phyloP scores from a whole-genome alignment of 2,888 invertebrate species.

The Aspidapion aeneum region DNA sequence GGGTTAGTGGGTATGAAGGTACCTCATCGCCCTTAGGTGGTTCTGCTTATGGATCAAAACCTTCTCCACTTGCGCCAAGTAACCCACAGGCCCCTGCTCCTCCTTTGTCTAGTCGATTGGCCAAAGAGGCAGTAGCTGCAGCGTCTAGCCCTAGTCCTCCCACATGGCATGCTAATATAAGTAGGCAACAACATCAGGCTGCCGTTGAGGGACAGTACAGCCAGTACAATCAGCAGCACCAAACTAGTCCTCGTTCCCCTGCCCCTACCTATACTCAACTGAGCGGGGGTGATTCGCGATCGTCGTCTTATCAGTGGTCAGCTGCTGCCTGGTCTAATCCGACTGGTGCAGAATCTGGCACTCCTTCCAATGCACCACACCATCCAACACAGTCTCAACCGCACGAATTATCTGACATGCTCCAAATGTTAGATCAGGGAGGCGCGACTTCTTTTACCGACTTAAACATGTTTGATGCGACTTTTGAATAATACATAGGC shows the following conservation, averaged over 20 bases:
- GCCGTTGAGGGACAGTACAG: conserved; percentile 59
- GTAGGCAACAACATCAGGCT: no score
- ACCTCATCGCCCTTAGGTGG: conserved; percentile 69
- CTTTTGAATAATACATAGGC: conserved; percentile 64
- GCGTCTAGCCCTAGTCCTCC: no score
- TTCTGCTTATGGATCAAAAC: conserved; percentile 60
- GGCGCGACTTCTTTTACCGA: conserved; percentile 79
- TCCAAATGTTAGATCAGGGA: conserved; percentile 85
- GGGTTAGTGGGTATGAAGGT: conserved; percentile 70
- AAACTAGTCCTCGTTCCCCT: conserved; percentile 80
- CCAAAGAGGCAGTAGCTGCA: no score
- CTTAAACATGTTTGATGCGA: conserved; percentile 85
- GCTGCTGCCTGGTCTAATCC: conserved; percentile 56
- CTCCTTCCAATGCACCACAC: conserved; percentile 56
- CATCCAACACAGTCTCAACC: conserved; percentile 68
- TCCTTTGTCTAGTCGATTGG: no score
- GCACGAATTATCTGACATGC: conserved; percentile 88
- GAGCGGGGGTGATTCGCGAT: conserved; percentile 47
- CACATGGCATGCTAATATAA: no score
- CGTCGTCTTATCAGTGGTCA: conserved; percentile 50
- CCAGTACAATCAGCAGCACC: conserved; percentile 53
- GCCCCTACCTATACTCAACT: conserved; percentile 81
- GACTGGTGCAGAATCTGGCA: conserved; percentile 48
- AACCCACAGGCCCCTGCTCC: no score
- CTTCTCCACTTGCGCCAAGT: no score